Evolutionary conservation across 2,113 vertebrate species (phyloP).

Genomic region (Leptodactylus fuscus): DNA sequence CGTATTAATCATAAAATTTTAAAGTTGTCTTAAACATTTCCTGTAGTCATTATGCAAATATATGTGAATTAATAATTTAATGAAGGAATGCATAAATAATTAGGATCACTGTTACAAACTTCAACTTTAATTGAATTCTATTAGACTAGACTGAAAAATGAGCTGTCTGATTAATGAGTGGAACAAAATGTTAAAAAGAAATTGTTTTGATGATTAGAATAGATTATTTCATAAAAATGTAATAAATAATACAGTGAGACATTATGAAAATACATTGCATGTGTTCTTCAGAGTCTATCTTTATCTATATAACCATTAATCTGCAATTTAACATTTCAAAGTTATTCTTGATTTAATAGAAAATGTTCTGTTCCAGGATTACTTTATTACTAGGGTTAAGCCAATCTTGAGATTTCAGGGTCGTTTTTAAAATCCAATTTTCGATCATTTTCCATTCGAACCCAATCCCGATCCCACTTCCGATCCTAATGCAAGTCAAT

Average conservation of each 20-base stretch:
- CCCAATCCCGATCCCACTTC: too few relatives aligned
- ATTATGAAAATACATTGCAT: neutral
- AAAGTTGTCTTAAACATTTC: conserved; percentile 75
- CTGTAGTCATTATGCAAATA: conserved; percentile 81
- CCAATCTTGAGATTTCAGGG: too few relatives aligned
- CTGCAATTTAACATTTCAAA: too few relatives aligned
- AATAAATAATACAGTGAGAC: conserved; percentile 20
- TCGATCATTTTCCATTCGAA: too few relatives aligned
- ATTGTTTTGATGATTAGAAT: conserved; percentile 66
- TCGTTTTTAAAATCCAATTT: too few relatives aligned
- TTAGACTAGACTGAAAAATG: conserved; percentile 79
- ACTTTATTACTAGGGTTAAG: too few relatives aligned
- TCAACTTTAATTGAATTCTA: conserved; percentile 86
- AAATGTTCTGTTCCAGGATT: too few relatives aligned
- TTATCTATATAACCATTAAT: neutral
- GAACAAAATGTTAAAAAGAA: conserved; percentile 80
- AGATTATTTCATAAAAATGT: conserved; percentile 65
- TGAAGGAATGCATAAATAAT: conserved; percentile 82
- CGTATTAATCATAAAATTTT: conserved; percentile 52
- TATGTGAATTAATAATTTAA: conserved; percentile 80
- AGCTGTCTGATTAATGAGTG: conserved; percentile 78
- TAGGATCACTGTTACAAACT: conserved; percentile 79
- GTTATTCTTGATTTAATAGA: too few relatives aligned
- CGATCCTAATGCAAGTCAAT: too few relatives aligned
- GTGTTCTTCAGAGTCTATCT: neutral